These are phyloP conservation scores for Dicerorhinus sumatrensis DNA, from an alignment of 2,113 vertebrate species.

Conservation along the genomic window DNA sequence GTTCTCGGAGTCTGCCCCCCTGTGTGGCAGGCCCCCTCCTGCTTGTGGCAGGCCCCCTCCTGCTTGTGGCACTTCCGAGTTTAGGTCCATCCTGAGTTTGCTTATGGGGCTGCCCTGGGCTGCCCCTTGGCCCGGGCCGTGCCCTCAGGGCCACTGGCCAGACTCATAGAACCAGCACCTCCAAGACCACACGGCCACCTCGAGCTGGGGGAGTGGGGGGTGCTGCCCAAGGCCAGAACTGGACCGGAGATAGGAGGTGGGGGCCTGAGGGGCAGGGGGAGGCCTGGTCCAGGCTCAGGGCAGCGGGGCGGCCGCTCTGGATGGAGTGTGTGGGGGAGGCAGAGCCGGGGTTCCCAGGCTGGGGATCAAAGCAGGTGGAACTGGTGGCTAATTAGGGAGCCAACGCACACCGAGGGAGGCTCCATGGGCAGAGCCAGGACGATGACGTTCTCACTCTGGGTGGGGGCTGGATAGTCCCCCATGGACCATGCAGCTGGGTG, in stretches of 20 bases:
- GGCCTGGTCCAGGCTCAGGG: not conserved
- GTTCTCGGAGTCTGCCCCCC: not conserved
- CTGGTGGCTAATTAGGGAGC: not conserved
- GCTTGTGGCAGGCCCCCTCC: rapidly evolving
- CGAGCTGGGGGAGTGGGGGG: rapidly evolving
- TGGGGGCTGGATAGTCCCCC: not conserved
- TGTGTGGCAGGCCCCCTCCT: rapidly evolving
- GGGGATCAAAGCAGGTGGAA: not conserved
- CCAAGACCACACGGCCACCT: not conserved
- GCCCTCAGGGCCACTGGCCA: rapidly evolving
- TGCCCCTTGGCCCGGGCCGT: not conserved
- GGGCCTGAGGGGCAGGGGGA: not conserved
- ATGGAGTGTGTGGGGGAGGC: not conserved
- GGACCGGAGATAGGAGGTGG: rapidly evolving
- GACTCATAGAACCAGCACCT: too few relatives aligned
- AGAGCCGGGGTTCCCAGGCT: not conserved
- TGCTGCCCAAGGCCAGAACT: not conserved
- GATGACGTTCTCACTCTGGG: rapidly evolving
- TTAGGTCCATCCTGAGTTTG: not conserved
- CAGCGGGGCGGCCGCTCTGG: not conserved
- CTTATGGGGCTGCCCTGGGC: not conserved
- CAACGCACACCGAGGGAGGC: rapidly evolving
- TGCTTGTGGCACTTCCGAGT: not conserved
- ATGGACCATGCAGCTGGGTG: rapidly evolving
- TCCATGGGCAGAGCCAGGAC: not conserved